Conservation (phyloP, 2,797 vertebrate genomes). For the Salmo trutta region DNA sequence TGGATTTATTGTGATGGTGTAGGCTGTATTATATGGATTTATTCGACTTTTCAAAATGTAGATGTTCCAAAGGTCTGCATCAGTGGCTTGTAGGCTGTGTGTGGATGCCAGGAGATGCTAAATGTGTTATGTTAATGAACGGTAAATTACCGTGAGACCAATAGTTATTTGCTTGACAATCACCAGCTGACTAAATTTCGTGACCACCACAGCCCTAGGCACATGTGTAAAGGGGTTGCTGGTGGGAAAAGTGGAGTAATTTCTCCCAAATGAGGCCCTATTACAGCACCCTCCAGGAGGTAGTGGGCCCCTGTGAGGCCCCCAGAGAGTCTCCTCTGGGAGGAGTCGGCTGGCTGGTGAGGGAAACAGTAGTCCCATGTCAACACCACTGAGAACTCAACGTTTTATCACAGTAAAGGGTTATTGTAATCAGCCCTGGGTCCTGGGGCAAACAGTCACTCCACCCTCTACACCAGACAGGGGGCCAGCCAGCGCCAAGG, state of each 20-base stretch:
- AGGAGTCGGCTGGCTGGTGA: constrained; percentile 25
- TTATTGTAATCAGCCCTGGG: constrained; percentile 57
- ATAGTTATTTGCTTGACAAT: no score
- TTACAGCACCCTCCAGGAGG: constrained; percentile 8
- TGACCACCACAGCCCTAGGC: no score
- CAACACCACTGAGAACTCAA: constrained; percentile 6
- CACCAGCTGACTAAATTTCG: no score
- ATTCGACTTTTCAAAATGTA: no score
- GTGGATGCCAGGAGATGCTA: no score
- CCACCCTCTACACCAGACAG: constrained; percentile 62
- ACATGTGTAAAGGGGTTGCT: not conserved
- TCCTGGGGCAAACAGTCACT: constrained; percentile 48
- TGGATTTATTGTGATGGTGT: no score
- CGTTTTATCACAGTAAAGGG: constrained; percentile 52
- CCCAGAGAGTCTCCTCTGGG: constrained; percentile 39
- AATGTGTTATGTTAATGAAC: no score
- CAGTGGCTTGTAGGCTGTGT: no score
- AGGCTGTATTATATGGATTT: no score
- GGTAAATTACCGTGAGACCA: no score
- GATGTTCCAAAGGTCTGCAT: no score
- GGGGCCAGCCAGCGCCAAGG: constrained; percentile 50
- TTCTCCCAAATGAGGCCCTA: constrained; percentile 16
- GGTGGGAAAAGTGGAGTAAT: constrained; percentile 8
- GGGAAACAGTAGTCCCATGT: constrained; percentile 38
- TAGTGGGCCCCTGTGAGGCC: not conserved